Base-by-base conservation (phyloP, 1,140 invertebrate species). In the Ctenoplectra terminalis region DNA sequence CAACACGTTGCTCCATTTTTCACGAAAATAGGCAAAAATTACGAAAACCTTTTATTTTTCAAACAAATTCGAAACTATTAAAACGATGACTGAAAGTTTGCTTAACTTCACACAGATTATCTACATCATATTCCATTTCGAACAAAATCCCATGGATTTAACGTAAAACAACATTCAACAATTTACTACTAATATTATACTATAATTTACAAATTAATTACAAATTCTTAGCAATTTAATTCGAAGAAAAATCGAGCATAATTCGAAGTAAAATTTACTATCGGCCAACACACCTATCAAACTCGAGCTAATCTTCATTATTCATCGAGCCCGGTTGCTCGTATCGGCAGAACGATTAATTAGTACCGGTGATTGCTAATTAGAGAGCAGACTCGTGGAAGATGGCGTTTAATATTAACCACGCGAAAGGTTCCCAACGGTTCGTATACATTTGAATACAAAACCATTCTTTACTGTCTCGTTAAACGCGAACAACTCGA, bases 311-410 rank as follows among this genome's bases (percentile, higher is more conserved):
- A 23, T 20, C 9, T 11, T 37, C 9, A 23, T 37, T 63, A 63
- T 63, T 37, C 61, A 63, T 7, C 20, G 9, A 63, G 61, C 34
- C 20, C 13, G 61, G 34, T n/a, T 17, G 34, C 11, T 37, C 34
- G 61, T 37, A n/a, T n/a, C 23, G 34, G n/a, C 37, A 31, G 17
- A 13, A 9, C 64, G 40, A 43, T 67, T 67, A 67, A 67, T 67
- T 46, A 40, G 15, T 37, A 64, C 63, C 63, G 34, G 13, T 40
- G 40, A 67, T 67, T 46, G 26, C 64, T 46, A 67, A 67, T 67
- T 67, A 67, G 34, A 8, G 37, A 72, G 20, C 37, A 20, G n/a
- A 23, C 66, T 26, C 37, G 17, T 26, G n/a, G 9, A 56, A 56
- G 69, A 73, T 29, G 17, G 52, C 9, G 40, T 46, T 66, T 29